Evolutionary conservation across 23 tunicate species (phyloP).

Genomic region (Trididemnum miniatum): DNA sequence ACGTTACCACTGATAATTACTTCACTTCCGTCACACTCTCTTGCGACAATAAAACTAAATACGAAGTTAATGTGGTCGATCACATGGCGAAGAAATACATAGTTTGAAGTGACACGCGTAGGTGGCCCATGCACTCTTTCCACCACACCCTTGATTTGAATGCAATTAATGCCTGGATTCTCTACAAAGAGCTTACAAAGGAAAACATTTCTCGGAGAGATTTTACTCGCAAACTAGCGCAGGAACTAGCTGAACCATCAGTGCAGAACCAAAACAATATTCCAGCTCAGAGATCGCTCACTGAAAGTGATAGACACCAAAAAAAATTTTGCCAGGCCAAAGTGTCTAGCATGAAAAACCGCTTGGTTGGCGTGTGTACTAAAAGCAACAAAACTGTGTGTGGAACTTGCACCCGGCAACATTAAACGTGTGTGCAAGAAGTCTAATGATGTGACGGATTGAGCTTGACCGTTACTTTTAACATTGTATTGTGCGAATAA

Average conservation of each 20-base stretch:
- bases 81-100: constrained; percentile 24
- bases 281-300: not conserved
- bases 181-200: constrained; percentile 17
- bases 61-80: constrained; percentile 4
- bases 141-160: constrained; percentile 9
- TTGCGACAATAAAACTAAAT: not conserved
- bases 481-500: no score
- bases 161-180: constrained; percentile 33
- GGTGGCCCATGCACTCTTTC: constrained; percentile 21
- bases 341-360: not conserved
- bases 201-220: constrained; percentile 27
- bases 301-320: constrained; percentile 6
- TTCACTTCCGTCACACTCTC: constrained; percentile 14
- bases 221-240: constrained; percentile 10
- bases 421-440: constrained; percentile 4
- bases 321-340: constrained; percentile 13
- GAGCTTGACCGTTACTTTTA: no score
- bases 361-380: constrained; percentile 18
- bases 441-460: no score
- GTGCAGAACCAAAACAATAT: constrained; percentile 10
- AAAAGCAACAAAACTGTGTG: not conserved
- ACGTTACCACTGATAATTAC: constrained; percentile 29
- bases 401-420: constrained; percentile 6
- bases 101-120: not conserved
- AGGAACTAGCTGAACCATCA: constrained; percentile 8